A percentile compares a stretch with the other conserved stretches of the same genome.
phyloP scores from a whole-genome alignment of 2,113 vertebrate genomes.

The Haemorhous mexicanus region DNA sequence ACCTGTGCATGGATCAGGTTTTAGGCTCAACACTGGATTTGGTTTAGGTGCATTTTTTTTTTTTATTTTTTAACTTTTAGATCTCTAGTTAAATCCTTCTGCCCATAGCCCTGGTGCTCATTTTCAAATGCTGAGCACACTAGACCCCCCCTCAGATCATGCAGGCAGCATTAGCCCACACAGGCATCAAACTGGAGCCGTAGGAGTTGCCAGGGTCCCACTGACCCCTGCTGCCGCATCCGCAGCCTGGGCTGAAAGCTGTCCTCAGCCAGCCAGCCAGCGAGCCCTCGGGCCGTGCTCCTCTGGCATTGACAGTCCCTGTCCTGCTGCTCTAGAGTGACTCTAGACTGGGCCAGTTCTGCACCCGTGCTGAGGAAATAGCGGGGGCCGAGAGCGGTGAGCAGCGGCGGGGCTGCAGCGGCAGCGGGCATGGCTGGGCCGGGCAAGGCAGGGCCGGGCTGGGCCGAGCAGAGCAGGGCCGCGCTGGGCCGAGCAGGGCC shows the following conservation, averaged over 20 bases:
- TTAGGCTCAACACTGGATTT: background rate
- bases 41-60: background rate
- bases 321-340: background rate
- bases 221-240: rapidly evolving
- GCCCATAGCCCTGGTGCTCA: background rate
- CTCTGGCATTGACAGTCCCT: background rate
- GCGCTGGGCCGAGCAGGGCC: no score
- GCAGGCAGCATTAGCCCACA: background rate
- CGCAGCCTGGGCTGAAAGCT: background rate
- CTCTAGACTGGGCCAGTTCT: background rate
- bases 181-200: background rate
- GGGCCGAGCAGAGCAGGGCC: no score
- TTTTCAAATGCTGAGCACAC: background rate
- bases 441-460: no score
- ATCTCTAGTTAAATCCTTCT: background rate
- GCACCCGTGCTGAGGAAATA: no score
- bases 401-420: background rate
- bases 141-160: background rate
- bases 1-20: background rate
- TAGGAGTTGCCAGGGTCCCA: background rate
- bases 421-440: background rate
- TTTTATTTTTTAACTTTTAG: background rate
- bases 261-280: rapidly evolving
- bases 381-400: rapidly evolving
- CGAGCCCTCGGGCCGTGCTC: background rate